phyloP scores from a whole-genome alignment of 2,888 invertebrate genomes.

The Psylliodes chrysocephalus region DNA sequence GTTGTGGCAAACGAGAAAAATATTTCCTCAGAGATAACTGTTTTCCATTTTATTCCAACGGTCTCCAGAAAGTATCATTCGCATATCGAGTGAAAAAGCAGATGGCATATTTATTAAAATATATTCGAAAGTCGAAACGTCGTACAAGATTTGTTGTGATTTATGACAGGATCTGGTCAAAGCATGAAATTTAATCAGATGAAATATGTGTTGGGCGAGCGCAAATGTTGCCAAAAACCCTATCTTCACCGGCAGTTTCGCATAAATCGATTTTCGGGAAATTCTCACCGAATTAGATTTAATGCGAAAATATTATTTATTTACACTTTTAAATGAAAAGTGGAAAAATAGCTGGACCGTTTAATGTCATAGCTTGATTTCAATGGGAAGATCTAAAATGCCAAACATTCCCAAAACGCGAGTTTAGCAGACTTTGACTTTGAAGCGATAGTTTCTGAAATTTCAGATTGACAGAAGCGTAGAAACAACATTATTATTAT shows the following conservation, averaged over 20 bases:
- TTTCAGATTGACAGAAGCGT: too few species aligned
- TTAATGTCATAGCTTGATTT: too few species aligned
- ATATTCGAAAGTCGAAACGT: slow-evolving; percentile 15
- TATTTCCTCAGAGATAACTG: slow-evolving; percentile 20
- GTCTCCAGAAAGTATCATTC: slow-evolving; percentile 12
- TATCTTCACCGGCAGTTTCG: background rate
- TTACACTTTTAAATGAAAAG: too few species aligned
- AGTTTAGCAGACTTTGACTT: too few species aligned
- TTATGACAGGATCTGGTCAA: slow-evolving; percentile 18
- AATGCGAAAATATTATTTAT: too few species aligned
- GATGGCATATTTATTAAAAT: slow-evolving; percentile 29
- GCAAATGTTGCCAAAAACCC: too few species aligned
- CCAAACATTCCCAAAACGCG: too few species aligned
- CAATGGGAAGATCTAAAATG: too few species aligned
- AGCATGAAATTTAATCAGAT: slow-evolving; percentile 12
- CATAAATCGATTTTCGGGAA: background rate
- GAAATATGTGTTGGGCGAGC: slow-evolving; percentile 5
- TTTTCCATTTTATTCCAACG: slow-evolving; percentile 25
- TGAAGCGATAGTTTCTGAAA: too few species aligned
- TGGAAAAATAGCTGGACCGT: too few species aligned
- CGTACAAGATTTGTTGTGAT: slow-evolving; percentile 5
- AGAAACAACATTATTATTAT: too few species aligned
- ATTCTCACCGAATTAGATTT: too few species aligned
- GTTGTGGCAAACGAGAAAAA: slow-evolving; percentile 38
- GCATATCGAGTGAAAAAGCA: slow-evolving; percentile 19